Evolutionary conservation across 2,113 vertebrate genomes (phyloP), one percentile per base, ranked within the genome.

Genomic region (Hippoglossus stenolepis): DNA sequence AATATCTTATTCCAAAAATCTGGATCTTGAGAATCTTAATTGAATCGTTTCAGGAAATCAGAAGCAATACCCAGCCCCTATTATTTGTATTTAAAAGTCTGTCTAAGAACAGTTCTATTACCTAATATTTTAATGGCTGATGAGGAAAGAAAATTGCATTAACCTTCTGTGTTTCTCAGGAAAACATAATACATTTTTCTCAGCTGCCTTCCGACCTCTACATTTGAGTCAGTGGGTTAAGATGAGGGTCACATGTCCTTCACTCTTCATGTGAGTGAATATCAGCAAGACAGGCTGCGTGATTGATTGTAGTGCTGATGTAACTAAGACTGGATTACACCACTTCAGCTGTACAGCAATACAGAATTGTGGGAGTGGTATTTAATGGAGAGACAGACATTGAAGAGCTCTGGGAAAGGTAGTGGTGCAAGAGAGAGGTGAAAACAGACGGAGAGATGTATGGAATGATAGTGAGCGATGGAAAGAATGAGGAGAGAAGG

Each of bases 261-360:
- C 53, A 17, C 63, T 78, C 49, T 43, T 13, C 28, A 63, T 66
- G 40, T 66, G 82, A 82, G 69, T 58, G 80, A 78, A 64, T 62
- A 57, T 77, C 51, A 21, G 54, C 76, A 75, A 65, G 75, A 82
- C 64, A 35, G 65, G 24, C 73, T 54, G 70, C 54, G 70, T 91
- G 92, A 94, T 90, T 91, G 92, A 93, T 91, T 87, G 82, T 85
- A 43, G 31, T 28, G 65, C 82, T 85, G 91, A 93, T 92, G 82
- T 87, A 83, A 84, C 84, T 57, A 71, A 74, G 74, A 65, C 69
- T 70, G 73, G 80, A 81, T 86, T 85, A 83, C 80, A 89, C 57
- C 13, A 51, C 83, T 56, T 53, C 26, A 35, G 79, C 60, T 72
- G 56, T 80, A 72, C 71, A 60, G 69, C 78, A 53, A 79, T 84